Conservation (phyloP, 1,140 invertebrate genomes). For the Paramacrobiotus metropolitanus region DNA sequence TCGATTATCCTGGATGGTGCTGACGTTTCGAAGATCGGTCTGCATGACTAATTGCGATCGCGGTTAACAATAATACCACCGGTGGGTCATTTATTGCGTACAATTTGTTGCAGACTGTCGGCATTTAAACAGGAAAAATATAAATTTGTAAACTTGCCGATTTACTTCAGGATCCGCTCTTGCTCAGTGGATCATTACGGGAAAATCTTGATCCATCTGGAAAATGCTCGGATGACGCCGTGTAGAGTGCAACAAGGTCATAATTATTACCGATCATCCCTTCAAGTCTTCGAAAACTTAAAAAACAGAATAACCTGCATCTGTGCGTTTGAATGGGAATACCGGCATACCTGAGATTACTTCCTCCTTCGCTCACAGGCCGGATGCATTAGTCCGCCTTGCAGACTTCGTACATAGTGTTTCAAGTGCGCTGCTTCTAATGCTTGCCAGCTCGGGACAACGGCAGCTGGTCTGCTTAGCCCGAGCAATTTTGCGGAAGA, state of each 20-base stretch:
- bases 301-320: slow-evolving; percentile 32
- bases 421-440: too few relatives aligned
- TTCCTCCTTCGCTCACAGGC: not conserved
- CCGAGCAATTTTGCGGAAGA: slow-evolving; percentile 28
- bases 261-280: slow-evolving; percentile 49
- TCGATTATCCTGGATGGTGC: slow-evolving; percentile 69
- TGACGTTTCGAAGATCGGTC: slow-evolving; percentile 58
- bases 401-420: too few relatives aligned
- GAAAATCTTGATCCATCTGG: slow-evolving; percentile 20
- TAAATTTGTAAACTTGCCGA: not conserved
- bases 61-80: slow-evolving; percentile 73
- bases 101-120: not conserved
- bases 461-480: slow-evolving; percentile 39
- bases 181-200: slow-evolving; percentile 55
- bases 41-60: slow-evolving; percentile 64
- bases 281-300: slow-evolving; percentile 56
- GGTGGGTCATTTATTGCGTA: not conserved
- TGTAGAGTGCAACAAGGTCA: slow-evolving; percentile 55
- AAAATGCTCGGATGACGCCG: slow-evolving; percentile 44
- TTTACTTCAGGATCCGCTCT: slow-evolving; percentile 40
- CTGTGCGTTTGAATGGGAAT: slow-evolving; percentile 25
- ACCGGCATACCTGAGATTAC: not conserved
- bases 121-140: too few relatives aligned
- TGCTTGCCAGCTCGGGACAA: slow-evolving; percentile 37
- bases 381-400: not conserved